A percentile compares a stretch with the other conserved stretches of the same genome.
Evolutionary conservation across 2,888 invertebrate species (phyloP).

Genomic region (Urechis unicinctus): DNA sequence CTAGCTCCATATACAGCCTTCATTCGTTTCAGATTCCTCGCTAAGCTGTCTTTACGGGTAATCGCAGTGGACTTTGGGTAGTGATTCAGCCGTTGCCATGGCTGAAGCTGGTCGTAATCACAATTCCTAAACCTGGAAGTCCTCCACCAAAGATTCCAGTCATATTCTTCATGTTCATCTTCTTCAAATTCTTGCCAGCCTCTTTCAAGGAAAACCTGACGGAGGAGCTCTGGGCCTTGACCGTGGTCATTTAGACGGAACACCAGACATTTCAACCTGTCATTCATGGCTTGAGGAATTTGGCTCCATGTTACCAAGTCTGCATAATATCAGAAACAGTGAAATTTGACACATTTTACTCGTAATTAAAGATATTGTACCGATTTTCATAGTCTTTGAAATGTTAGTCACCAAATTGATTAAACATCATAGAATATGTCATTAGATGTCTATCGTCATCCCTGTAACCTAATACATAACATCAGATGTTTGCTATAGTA

Average conservation of each 20-base stretch:
- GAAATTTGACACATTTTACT: no score
- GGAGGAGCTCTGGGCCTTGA: slow-evolving; percentile 38
- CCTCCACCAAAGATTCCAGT: slow-evolving; percentile 83
- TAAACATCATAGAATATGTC: no score
- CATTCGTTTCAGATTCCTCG: slow-evolving; percentile 70
- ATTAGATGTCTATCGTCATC: no score
- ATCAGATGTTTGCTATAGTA: no score
- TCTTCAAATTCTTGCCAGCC: slow-evolving; percentile 72
- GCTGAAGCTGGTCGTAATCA: slow-evolving; percentile 35
- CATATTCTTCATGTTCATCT: slow-evolving; percentile 52
- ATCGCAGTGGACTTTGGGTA: slow-evolving; percentile 70
- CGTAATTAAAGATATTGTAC: no score
- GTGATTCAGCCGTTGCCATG: slow-evolving; percentile 61
- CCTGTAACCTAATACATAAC: no score
- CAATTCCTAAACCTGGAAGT: slow-evolving; percentile 64
- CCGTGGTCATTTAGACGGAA: slow-evolving; percentile 44
- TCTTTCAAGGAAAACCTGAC: slow-evolving; percentile 68
- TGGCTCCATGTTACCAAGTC: no score
- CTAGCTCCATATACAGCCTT: slow-evolving; percentile 72
- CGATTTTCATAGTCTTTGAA: no score
- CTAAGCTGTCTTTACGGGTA: slow-evolving; percentile 74
- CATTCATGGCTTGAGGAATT: no score
- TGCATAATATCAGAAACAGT: no score
- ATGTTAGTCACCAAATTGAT: no score
- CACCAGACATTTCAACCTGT: no score